Conservation (phyloP, 2,113 vertebrate species). For the Peromyscus polionotus region DNA sequence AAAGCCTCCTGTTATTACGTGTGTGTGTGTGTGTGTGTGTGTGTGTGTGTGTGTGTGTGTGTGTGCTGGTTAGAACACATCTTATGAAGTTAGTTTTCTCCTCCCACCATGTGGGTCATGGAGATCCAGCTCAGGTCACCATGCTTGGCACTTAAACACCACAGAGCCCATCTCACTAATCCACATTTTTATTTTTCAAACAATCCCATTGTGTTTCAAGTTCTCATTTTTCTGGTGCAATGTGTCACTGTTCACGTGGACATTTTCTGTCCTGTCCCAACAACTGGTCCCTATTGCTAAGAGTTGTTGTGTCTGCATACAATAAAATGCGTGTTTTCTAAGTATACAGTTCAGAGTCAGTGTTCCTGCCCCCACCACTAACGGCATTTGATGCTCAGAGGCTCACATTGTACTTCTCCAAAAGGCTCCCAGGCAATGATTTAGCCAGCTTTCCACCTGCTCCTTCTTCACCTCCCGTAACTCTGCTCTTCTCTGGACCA, state of each 20-base stretch:
- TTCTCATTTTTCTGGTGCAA: background rate
- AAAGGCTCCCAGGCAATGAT: background rate
- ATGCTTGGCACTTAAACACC: background rate
- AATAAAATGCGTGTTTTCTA: background rate
- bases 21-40: too few relatives aligned
- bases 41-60: background rate
- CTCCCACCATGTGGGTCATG: background rate
- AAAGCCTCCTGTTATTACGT: background rate
- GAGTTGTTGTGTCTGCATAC: background rate
- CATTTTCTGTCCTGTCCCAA: background rate
- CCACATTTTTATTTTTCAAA: constrained; percentile 23
- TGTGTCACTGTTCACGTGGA: background rate
- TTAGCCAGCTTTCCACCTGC: background rate
- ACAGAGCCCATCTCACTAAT: background rate
- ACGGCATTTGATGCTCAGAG: background rate
- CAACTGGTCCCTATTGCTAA: background rate
- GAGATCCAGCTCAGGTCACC: background rate
- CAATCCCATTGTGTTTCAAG: background rate
- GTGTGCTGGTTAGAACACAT: background rate
- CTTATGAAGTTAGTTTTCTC: background rate
- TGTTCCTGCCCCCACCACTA: background rate
- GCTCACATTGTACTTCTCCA: background rate
- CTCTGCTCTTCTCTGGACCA: background rate
- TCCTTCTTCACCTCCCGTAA: background rate
- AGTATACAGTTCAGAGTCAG: background rate